phyloP scores from a whole-genome alignment of 2,797 vertebrate genomes.

The Notoglanidium macrostoma region DNA sequence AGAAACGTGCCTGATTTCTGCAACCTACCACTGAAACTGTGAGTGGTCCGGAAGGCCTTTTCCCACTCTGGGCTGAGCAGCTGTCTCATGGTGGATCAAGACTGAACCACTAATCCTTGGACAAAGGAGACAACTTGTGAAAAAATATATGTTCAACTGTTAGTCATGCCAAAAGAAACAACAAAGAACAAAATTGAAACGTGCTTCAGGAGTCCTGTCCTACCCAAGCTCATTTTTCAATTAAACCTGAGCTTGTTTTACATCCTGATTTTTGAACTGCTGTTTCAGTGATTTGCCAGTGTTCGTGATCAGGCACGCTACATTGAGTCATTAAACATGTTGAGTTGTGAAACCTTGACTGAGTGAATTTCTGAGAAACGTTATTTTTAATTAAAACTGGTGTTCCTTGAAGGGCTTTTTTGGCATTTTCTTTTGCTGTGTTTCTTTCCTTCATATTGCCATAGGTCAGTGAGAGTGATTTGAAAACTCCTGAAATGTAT shows the following conservation, averaged over 20 bases:
- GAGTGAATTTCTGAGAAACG: constrained; percentile 33
- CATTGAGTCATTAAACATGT: constrained; percentile 40
- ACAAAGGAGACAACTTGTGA: constrained; percentile 43
- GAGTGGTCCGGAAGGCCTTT: constrained; percentile 31
- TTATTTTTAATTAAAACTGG: constrained; percentile 63
- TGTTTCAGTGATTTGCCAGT: constrained; percentile 20
- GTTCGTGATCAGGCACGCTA: constrained; percentile 44
- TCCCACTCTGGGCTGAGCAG: constrained; percentile 25
- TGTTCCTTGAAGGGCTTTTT: constrained; percentile 56
- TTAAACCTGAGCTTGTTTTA: constrained; percentile 39
- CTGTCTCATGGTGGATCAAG: constrained; percentile 39
- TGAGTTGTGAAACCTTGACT: constrained; percentile 43
- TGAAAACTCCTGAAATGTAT: constrained; percentile 56
- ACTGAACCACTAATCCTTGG: constrained; percentile 48
- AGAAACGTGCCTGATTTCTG: constrained; percentile 41
- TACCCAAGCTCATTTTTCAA: constrained; percentile 33
- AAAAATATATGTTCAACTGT: constrained; percentile 32
- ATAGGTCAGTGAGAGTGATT: constrained; percentile 52
- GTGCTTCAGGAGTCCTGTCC: constrained; percentile 40
- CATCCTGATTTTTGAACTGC: background rate
- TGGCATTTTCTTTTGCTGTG: constrained; percentile 33
- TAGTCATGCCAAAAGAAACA: constrained; percentile 55
- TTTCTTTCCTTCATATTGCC: constrained; percentile 29
- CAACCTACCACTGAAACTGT: constrained; percentile 2
- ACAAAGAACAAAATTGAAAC: constrained; percentile 38